These are phyloP conservation scores for Nebria brevicollis DNA, from an alignment of 2,888 invertebrate species.

Conservation along the genomic window DNA sequence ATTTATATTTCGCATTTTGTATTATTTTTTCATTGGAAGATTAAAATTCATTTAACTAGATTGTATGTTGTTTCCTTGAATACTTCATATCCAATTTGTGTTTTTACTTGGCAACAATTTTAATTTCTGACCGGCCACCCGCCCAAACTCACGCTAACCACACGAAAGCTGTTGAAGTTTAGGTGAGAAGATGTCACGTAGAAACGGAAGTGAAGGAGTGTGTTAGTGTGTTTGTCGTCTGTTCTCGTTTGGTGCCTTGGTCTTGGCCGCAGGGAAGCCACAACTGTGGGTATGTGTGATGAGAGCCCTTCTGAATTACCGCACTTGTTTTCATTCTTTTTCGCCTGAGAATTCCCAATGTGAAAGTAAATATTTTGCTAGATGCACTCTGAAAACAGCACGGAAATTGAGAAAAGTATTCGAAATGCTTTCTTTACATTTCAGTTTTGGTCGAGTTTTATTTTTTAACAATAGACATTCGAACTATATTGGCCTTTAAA, in stretches of 20 bases:
- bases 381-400: conserved; percentile 40
- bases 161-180: background rate
- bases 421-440: background rate
- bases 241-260: background rate
- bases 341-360: conserved; percentile 29
- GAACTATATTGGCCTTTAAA: background rate
- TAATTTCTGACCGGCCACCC: background rate
- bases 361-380: conserved; percentile 43
- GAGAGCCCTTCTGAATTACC: conserved; percentile 36
- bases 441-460: background rate
- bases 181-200: background rate
- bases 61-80: background rate
- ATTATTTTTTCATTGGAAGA: no score
- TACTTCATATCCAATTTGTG: no score
- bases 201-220: background rate
- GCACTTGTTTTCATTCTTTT: conserved; percentile 44
- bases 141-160: background rate
- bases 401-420: conserved; percentile 43
- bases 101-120: background rate
- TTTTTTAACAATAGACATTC: background rate
- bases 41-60: background rate
- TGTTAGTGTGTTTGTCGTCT: background rate
- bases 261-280: background rate
- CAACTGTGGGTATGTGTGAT: background rate
- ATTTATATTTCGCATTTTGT: no score